phyloP scores from a whole-genome alignment of 2,888 invertebrate genomes.

The Mantis religiosa region DNA sequence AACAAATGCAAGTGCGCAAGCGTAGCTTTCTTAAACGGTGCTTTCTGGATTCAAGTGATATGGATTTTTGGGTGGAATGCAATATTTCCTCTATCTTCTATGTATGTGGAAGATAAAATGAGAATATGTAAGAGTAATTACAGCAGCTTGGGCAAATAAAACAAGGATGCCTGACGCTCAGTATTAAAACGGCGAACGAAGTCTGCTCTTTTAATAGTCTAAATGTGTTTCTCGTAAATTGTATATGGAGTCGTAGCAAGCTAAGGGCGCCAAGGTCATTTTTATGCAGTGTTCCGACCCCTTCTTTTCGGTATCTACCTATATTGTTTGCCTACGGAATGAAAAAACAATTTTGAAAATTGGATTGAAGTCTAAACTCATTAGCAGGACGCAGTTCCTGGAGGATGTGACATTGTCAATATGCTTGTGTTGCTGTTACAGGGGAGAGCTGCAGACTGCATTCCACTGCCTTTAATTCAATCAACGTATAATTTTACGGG shows the following conservation, averaged over 20 bases:
- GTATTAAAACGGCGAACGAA: not conserved
- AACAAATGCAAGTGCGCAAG: no score
- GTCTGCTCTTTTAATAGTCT: not conserved
- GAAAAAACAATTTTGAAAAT: not conserved
- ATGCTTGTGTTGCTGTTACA: not conserved
- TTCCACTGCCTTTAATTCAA: constrained; percentile 14
- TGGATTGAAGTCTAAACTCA: constrained; percentile 6
- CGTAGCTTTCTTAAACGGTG: no score
- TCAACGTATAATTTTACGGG: not conserved
- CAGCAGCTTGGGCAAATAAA: no score
- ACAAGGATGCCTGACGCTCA: no score
- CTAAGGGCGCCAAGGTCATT: not conserved
- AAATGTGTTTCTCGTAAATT: not conserved
- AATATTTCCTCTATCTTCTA: no score
- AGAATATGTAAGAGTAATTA: no score
- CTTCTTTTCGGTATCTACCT: not conserved
- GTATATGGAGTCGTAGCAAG: not conserved
- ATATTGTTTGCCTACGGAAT: not conserved
- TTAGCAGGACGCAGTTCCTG: not conserved
- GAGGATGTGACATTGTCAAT: constrained; percentile 3
- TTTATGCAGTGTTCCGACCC: not conserved
- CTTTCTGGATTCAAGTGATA: no score
- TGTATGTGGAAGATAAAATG: no score
- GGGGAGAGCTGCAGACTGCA: not conserved
- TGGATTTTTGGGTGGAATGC: no score